Evolutionary conservation across 2,797 vertebrate genomes (phyloP).

Genomic region (Sarcoramphus papa): DNA sequence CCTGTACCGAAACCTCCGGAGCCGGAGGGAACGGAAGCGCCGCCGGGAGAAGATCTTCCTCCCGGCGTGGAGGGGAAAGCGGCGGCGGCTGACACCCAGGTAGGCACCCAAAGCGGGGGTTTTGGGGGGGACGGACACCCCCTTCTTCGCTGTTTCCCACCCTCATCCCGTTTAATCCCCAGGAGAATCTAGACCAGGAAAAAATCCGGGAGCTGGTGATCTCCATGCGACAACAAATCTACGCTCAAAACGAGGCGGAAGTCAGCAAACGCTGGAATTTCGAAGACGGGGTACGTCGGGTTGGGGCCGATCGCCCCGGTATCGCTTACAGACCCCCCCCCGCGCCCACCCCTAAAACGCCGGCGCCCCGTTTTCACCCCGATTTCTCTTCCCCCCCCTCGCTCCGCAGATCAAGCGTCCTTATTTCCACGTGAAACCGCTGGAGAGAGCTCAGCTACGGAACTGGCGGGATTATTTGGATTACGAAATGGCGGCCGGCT

Average conservation of each 20-base stretch:
- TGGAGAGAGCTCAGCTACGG: slow-evolving; percentile 80
- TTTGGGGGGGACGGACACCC: too few species aligned
- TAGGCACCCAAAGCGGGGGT: background rate
- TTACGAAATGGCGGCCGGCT: slow-evolving; percentile 75
- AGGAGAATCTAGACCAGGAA: background rate
- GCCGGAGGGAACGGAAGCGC: slow-evolving; percentile 72
- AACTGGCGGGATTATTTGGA: slow-evolving; percentile 85
- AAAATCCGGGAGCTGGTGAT: slow-evolving; percentile 76
- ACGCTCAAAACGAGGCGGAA: slow-evolving; percentile 79
- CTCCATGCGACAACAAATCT: slow-evolving; percentile 74
- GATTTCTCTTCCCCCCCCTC: too few species aligned
- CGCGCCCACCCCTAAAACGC: too few species aligned
- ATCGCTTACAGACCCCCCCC: too few species aligned
- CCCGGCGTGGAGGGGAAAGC: background rate
- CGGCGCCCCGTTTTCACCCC: background rate
- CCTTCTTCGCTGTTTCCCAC: background rate
- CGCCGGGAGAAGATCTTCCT: slow-evolving; percentile 77
- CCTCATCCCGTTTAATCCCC: background rate
- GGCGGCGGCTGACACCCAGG: slow-evolving; percentile 24
- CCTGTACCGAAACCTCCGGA: slow-evolving; percentile 65
- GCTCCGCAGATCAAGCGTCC: slow-evolving; percentile 85
- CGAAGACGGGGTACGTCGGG: slow-evolving; percentile 78
- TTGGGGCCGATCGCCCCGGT: accelerated
- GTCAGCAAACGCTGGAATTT: slow-evolving; percentile 83
- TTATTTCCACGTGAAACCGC: slow-evolving; percentile 83